Evolutionary conservation across 2,888 invertebrate species (phyloP).

Genomic region (Dolichopus griseipennis): DNA sequence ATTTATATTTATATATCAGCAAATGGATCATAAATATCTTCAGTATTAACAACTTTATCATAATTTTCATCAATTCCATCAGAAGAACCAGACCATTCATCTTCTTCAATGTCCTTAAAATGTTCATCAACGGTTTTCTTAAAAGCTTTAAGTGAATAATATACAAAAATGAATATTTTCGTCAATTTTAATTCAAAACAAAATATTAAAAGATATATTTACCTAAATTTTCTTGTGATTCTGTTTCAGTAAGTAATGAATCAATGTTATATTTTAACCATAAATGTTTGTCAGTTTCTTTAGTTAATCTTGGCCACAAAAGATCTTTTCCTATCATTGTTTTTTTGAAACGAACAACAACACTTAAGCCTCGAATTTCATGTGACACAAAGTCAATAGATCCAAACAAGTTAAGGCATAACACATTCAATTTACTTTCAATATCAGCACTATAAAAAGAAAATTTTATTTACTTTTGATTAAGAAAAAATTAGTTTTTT

Average conservation of each 20-base stretch:
- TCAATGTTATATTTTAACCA: constrained; percentile 21
- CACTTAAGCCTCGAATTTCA: constrained; percentile 31
- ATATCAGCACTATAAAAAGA: constrained; percentile 18
- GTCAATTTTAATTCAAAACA: neutral
- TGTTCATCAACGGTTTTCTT: neutral
- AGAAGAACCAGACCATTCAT: neutral
- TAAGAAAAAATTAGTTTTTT: neutral
- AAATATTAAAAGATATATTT: neutral
- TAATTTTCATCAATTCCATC: neutral
- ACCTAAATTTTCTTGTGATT: constrained; percentile 15
- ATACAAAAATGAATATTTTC: too few relatives aligned
- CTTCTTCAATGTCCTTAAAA: neutral
- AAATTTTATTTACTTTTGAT: constrained; percentile 22
- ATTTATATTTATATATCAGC: neutral
- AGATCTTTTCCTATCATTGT: constrained; percentile 17
- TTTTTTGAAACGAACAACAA: constrained; percentile 30
- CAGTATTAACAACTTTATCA: neutral
- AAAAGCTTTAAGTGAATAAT: neutral
- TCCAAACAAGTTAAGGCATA: constrained; percentile 27
- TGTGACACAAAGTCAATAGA: constrained; percentile 27
- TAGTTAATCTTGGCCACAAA: constrained; percentile 18
- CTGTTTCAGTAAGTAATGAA: constrained; percentile 15
- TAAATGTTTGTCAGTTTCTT: constrained; percentile 17
- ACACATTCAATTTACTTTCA: constrained; percentile 22
- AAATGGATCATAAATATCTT: neutral